A percentile compares a stretch with the other conserved stretches of the same genome.
These are phyloP conservation scores for Eciton burchellii DNA, from an alignment of 1,140 invertebrate genomes.

Conservation along the genomic window DNA sequence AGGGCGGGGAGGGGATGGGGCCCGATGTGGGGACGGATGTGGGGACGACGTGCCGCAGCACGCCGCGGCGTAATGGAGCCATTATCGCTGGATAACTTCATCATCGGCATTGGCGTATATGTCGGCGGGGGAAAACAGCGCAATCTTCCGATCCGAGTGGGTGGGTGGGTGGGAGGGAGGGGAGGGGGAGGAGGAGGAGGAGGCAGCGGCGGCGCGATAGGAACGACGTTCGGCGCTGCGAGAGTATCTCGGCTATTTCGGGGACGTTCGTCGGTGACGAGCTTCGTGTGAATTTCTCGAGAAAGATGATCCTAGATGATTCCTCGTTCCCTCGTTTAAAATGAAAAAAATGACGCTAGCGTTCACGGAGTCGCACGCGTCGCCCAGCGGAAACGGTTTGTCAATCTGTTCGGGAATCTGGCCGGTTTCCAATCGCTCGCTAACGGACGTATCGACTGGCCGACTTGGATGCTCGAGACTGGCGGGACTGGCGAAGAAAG, in stretches of 20 bases:
- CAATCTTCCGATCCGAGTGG: conserved; percentile 41
- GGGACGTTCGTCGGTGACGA: too few species aligned
- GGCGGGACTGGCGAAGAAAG: conserved; percentile 59
- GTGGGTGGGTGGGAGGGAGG: too few species aligned
- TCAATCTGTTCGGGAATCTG: conserved; percentile 20
- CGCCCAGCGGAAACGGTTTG: conserved; percentile 38
- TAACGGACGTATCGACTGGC: conserved; percentile 36
- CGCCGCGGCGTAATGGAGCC: conserved; percentile 83
- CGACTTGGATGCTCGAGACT: conserved; percentile 32
- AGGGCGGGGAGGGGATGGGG: conserved; percentile 60
- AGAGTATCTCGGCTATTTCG: too few species aligned
- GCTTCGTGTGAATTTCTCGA: too few species aligned
- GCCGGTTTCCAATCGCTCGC: conserved; percentile 58
- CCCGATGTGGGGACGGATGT: conserved; percentile 70
- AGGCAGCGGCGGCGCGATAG: too few species aligned
- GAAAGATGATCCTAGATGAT: too few species aligned
- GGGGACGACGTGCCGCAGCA: conserved; percentile 40
- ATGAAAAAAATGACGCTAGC: conserved; percentile 6
- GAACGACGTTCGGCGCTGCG: too few species aligned
- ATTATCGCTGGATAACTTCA: conserved; percentile 86
- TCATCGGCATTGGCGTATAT: conserved; percentile 81
- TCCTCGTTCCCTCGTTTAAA: too few species aligned
- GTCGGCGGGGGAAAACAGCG: conserved; percentile 48
- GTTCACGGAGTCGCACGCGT: neutral
- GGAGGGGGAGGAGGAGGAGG: too few species aligned